phyloP scores from a whole-genome alignment of 2,797 vertebrate species.

The Propithecus perrieri region DNA sequence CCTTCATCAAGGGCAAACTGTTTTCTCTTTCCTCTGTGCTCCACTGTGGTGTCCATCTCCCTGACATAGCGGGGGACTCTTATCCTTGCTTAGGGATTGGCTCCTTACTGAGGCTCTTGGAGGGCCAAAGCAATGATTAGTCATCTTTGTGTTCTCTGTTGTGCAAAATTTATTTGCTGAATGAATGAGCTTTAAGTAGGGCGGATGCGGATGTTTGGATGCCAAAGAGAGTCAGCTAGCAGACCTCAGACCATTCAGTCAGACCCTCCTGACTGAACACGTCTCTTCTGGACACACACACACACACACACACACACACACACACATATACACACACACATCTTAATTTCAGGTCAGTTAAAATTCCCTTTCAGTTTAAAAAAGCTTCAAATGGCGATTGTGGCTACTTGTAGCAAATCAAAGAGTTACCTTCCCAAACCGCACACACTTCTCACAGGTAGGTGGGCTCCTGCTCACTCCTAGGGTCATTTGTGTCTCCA shows the following conservation, averaged over 20 bases:
- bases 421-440: neutral
- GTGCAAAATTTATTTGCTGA: neutral
- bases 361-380: slow-evolving; percentile 28
- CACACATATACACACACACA: neutral
- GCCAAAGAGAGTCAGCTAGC: neutral
- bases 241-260: neutral
- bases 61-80: neutral
- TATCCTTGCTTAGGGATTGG: neutral
- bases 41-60: neutral
- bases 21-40: neutral
- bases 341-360: neutral
- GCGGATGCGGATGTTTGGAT: neutral
- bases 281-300: neutral
- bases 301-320: neutral
- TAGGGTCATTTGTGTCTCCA: neutral
- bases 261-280: neutral
- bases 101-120: neutral
- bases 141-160: neutral
- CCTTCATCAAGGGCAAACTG: neutral
- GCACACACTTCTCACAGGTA: neutral
- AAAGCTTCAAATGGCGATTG: neutral
- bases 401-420: neutral
- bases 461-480: neutral
- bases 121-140: neutral
- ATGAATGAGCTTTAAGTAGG: slow-evolving; percentile 1